Percentiles rank a stretch among this genome's conserved stretches.
These are phyloP conservation scores for Gorilla gorilla DNA, from an alignment of 2,113 vertebrate species.

Conservation along the genomic window DNA sequence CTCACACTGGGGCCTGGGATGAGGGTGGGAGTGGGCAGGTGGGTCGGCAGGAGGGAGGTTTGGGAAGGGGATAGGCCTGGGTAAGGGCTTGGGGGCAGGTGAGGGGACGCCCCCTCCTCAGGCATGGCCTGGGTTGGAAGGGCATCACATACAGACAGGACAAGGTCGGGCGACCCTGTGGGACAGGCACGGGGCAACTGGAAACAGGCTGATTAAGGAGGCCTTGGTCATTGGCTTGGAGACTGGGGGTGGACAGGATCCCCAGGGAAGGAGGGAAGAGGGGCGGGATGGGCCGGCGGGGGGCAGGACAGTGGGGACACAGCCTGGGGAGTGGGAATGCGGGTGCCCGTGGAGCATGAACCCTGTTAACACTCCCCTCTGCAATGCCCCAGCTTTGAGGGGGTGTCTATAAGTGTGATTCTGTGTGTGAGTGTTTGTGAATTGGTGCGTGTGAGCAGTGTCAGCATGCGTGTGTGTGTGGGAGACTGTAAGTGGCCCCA, in stretches of 20 bases:
- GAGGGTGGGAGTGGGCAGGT: neutral
- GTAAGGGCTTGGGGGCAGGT: no score
- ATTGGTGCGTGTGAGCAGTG: neutral
- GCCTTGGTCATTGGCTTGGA: neutral
- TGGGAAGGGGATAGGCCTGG: neutral
- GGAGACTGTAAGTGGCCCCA: neutral
- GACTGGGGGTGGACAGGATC: no score
- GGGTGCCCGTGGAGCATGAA: neutral
- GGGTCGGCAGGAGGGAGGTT: neutral
- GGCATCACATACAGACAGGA: neutral
- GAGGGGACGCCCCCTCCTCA: neutral
- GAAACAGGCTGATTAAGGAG: neutral
- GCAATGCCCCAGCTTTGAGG: no score
- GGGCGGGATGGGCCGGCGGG: no score
- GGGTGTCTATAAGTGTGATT: neutral
- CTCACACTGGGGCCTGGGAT: accelerated
- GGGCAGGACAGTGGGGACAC: no score
- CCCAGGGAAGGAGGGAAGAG: no score
- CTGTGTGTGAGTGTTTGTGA: neutral
- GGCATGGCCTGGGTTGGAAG: neutral
- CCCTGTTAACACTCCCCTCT: accelerated
- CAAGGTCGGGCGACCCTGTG: accelerated
- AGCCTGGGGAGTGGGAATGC: neutral
- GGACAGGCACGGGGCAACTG: neutral
- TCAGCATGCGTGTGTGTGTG: accelerated